These are phyloP conservation scores for Agapornis roseicollis DNA, from an alignment of 2,113 vertebrate genomes.

Conservation along the genomic window DNA sequence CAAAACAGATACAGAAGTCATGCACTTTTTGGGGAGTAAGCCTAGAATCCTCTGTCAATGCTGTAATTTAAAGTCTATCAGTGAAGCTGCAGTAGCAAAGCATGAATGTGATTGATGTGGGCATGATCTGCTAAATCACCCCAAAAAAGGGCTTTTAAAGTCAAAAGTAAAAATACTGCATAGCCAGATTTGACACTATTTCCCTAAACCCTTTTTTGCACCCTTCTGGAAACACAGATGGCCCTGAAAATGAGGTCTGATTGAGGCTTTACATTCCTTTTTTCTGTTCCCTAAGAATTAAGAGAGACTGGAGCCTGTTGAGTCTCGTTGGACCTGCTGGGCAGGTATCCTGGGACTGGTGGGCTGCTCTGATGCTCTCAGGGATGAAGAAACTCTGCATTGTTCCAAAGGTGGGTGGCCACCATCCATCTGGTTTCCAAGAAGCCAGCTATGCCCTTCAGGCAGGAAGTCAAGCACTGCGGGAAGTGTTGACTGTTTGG, in stretches of 20 bases:
- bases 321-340: neutral
- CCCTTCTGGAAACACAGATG: accelerated
- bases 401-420: neutral
- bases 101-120: accelerated
- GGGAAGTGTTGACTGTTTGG: constrained; percentile 57
- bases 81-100: neutral
- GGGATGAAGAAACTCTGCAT: neutral
- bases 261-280: neutral
- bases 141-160: neutral
- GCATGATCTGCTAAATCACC: neutral
- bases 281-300: neutral
- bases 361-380: neutral
- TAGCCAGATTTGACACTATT: neutral
- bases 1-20: neutral
- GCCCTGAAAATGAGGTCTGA: neutral
- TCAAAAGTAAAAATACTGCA: neutral
- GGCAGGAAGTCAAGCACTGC: constrained; percentile 39
- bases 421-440: neutral
- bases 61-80: neutral
- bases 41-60: accelerated
- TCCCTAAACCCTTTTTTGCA: neutral
- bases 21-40: neutral
- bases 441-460: constrained; percentile 52
- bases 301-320: neutral
- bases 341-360: neutral